These are phyloP conservation scores for Falco biarmicus DNA, from an alignment of 2,797 vertebrate genomes.

Conservation along the genomic window DNA sequence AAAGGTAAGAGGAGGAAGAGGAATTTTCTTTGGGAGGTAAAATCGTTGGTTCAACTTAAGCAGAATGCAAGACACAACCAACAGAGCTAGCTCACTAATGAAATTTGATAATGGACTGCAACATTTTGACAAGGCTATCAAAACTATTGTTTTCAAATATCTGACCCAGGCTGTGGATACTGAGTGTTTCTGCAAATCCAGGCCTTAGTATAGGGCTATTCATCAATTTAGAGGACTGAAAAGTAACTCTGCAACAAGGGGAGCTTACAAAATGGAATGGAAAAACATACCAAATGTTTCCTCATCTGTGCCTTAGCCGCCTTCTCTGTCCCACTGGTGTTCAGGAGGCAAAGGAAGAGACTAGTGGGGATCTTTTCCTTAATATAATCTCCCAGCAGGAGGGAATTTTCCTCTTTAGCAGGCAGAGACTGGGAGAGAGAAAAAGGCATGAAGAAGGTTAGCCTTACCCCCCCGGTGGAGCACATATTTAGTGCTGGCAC, in stretches of 20 bases:
- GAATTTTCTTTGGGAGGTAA: background rate
- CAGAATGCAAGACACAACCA: background rate
- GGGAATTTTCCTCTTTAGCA: background rate
- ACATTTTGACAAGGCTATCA: background rate
- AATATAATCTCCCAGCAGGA: background rate
- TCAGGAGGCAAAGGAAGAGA: background rate
- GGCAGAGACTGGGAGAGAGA: background rate
- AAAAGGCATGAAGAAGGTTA: background rate
- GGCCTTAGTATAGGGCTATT: background rate
- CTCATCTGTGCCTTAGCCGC: background rate
- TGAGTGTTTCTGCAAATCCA: background rate
- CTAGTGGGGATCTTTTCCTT: background rate
- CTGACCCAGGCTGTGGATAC: background rate
- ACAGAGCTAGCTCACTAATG: background rate
- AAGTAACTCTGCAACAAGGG: background rate
- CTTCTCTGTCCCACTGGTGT: background rate
- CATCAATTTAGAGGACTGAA: background rate
- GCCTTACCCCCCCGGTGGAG: background rate
- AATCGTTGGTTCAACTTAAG: background rate
- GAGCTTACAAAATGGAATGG: background rate
- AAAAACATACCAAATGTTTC: background rate
- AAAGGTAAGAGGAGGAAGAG: background rate
- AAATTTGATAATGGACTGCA: background rate
- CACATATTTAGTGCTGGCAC: background rate
- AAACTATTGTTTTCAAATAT: background rate